Evolutionary conservation across 1,140 invertebrate species (phyloP), one percentile per base, ranked within the genome.

Genomic region (Chelonus insularis): DNA sequence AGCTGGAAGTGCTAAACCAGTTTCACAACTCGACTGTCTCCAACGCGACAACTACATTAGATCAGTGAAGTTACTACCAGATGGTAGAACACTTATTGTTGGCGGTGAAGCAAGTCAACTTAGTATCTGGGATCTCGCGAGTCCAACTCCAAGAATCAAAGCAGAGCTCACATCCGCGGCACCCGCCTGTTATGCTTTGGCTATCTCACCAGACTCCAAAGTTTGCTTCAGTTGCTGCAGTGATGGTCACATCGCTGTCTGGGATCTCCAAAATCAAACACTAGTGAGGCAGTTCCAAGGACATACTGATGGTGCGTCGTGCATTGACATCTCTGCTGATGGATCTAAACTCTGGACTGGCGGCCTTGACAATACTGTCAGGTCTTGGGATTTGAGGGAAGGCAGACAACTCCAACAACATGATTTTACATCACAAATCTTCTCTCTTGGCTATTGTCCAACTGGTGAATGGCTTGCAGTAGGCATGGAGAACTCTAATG

Each of bases 401-500:
- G 92, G 92, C 6, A 83, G 91, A 57, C 92, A 96, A 76, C 77
- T 96, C 8, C 90, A 95, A 69, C 93, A 95, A 73, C 91, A 95
- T 78, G 93, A 95, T 72, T 95, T 96, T 76, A 89, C 83, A 16
- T 92, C 90, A 29, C 93, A 96, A 83, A 95, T 96, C 68, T 96
- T 96, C 80, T 95, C 96, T 16, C 85, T 99, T 9, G 96, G 97
- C 32, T 98, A 97, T 78, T 99, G 96, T 83, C 97, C 97, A 4
- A 95, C 94, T 37, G 96, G 96, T 1, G 96, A 98, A 61, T 99
- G 96, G 96, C 82, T 99, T 18, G 97, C 97, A 11, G 97, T 99
- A 11, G 97, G 97, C 45, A 97, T 98, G 96, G 96, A 98, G 83
- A 97, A 95, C 76, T 97, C 93, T 9, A 94, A 97, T 79, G 96